Evolutionary conservation across 2,797 vertebrate genomes (phyloP).

Genomic region (Alcedo atthis): DNA sequence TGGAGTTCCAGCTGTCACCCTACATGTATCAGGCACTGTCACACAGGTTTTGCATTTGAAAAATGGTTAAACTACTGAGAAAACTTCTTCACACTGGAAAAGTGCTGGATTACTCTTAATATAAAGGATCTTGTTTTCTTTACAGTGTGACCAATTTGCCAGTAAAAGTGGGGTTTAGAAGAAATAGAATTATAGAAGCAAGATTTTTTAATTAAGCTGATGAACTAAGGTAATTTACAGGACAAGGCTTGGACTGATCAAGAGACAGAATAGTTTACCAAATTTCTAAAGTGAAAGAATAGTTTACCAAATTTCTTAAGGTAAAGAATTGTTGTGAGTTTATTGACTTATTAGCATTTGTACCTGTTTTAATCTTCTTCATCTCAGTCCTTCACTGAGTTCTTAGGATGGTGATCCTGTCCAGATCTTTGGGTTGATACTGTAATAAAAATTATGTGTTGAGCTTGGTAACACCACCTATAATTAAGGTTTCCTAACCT

Average conservation of each 20-base stretch:
- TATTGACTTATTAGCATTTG: neutral
- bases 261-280: neutral
- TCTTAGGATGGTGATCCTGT: neutral
- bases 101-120: neutral
- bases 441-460: constrained; percentile 27
- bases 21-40: neutral
- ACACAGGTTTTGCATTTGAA: neutral
- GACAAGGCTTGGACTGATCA: neutral
- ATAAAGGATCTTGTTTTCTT: neutral
- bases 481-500: constrained; percentile 44
- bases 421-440: neutral
- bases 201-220: neutral
- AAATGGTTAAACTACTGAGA: neutral
- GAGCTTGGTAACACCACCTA: constrained; percentile 3
- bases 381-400: neutral
- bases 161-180: constrained; percentile 3
- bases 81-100: neutral
- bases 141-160: neutral
- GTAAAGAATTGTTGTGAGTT: neutral
- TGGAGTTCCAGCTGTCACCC: neutral
- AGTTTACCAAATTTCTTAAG: neutral
- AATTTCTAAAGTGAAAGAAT: neutral
- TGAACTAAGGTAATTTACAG: neutral
- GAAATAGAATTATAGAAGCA: constrained; percentile 17
- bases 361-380: neutral